Conservation (phyloP, 2,888 invertebrate species). For the Miltochrista miniata region DNA sequence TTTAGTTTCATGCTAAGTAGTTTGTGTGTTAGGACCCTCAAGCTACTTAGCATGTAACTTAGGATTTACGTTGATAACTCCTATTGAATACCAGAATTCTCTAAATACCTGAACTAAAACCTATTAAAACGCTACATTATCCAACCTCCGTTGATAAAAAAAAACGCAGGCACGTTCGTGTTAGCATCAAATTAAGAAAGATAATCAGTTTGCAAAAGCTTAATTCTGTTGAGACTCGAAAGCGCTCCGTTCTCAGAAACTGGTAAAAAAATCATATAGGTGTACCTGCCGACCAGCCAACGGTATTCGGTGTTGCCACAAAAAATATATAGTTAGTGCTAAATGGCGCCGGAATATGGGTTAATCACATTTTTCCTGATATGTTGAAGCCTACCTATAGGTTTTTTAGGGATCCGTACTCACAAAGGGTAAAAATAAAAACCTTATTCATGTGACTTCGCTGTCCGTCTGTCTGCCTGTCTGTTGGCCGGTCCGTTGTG, state of each 20-base stretch:
- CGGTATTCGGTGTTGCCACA: slow-evolving; percentile 49
- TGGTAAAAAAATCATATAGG: slow-evolving; percentile 42
- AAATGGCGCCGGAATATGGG: slow-evolving; percentile 29
- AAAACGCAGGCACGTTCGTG: slow-evolving; percentile 45
- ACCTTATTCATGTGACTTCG: too few species aligned
- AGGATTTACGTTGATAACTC: too few species aligned
- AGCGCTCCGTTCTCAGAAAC: slow-evolving; percentile 50
- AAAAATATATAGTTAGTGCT: slow-evolving; percentile 44
- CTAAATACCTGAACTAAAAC: slow-evolving; percentile 15
- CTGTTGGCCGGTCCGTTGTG: too few species aligned
- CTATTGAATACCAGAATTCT: background rate
- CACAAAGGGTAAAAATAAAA: too few species aligned
- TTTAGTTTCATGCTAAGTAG: too few species aligned
- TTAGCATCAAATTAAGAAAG: slow-evolving; percentile 61
- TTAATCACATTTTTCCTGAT: slow-evolving; percentile 34
- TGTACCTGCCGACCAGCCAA: slow-evolving; percentile 44
- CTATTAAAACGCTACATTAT: slow-evolving; percentile 20
- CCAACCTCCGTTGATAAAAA: slow-evolving; percentile 12
- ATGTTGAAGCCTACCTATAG: background rate
- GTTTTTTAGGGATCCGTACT: too few species aligned
- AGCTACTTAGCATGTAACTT: too few species aligned
- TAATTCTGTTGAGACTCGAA: slow-evolving; percentile 53
- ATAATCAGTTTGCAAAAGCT: slow-evolving; percentile 61
- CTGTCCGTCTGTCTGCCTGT: too few species aligned
- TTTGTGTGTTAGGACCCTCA: too few species aligned